phyloP scores from a whole-genome alignment of 2,797 vertebrate genomes.

The Sebastiscus albofasciatus region DNA sequence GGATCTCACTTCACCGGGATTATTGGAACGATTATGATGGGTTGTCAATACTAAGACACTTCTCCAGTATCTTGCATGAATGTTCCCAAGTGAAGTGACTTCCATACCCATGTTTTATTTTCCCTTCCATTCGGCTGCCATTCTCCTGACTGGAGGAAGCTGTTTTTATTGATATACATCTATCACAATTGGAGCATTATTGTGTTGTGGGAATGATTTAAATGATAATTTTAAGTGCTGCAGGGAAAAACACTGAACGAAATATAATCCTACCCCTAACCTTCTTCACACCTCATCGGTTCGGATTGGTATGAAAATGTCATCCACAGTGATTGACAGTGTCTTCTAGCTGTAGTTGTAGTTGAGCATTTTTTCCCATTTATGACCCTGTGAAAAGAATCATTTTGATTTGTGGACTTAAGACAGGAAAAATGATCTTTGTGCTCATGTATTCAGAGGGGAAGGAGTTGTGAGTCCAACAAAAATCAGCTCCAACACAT shows the following conservation, averaged over 20 bases:
- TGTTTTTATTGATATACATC: background rate
- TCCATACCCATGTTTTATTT: background rate
- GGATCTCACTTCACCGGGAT: constrained; percentile 1
- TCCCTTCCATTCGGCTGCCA: background rate
- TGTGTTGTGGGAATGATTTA: background rate
- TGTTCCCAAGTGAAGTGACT: background rate
- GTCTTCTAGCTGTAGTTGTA: background rate
- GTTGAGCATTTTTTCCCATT: background rate
- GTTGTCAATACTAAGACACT: background rate
- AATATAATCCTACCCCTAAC: background rate
- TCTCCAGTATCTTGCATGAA: background rate
- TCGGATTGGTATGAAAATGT: constrained; percentile 9
- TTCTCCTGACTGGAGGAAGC: background rate
- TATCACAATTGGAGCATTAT: background rate
- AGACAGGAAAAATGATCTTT: background rate
- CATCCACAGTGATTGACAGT: constrained; percentile 2
- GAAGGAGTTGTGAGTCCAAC: background rate
- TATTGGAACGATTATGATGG: background rate
- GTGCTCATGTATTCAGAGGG: background rate
- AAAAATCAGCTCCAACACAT: background rate
- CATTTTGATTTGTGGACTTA: background rate
- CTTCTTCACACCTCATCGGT: background rate
- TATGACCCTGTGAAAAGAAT: background rate
- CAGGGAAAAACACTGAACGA: background rate
- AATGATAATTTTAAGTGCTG: background rate